Evolutionary conservation across 92 coral and sea anemone genomes (phyloP).

Genomic region (Porites rus): DNA sequence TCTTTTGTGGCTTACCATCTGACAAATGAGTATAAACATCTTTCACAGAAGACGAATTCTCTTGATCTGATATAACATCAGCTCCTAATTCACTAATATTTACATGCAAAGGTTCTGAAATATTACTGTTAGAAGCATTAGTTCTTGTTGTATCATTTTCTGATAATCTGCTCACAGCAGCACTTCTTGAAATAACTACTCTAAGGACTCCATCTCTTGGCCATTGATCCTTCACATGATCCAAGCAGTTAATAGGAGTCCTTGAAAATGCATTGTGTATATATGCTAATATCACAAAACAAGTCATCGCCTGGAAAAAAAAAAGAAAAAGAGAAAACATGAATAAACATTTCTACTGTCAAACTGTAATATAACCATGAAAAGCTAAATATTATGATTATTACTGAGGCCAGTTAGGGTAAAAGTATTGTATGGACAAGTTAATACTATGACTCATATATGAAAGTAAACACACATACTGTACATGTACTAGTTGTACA

Average conservation of each 20-base stretch:
- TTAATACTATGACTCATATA: too few relatives aligned
- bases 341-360: background rate
- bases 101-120: constrained; percentile 43
- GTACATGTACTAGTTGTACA: too few relatives aligned
- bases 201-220: constrained; percentile 97
- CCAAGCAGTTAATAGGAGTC: constrained; percentile 94
- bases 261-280: constrained; percentile 97
- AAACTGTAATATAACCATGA: background rate
- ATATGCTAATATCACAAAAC: constrained; percentile 91
- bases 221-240: constrained; percentile 91
- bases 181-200: constrained; percentile 81
- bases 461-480: too few relatives aligned
- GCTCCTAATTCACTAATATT: constrained; percentile 39
- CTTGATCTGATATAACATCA: constrained; percentile 20
- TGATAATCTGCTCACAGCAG: constrained; percentile 65
- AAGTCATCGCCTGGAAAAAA: constrained; percentile 84
- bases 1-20: constrained; percentile 73
- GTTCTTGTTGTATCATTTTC: constrained; percentile 70
- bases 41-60: constrained; percentile 41
- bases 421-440: too few relatives aligned
- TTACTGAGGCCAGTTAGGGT: too few relatives aligned
- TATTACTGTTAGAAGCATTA: constrained; percentile 37
- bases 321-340: background rate
- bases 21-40: constrained; percentile 62
- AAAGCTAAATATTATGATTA: too few relatives aligned